phyloP scores from a whole-genome alignment of 2,888 invertebrate species.

The Operophtera brumata region DNA sequence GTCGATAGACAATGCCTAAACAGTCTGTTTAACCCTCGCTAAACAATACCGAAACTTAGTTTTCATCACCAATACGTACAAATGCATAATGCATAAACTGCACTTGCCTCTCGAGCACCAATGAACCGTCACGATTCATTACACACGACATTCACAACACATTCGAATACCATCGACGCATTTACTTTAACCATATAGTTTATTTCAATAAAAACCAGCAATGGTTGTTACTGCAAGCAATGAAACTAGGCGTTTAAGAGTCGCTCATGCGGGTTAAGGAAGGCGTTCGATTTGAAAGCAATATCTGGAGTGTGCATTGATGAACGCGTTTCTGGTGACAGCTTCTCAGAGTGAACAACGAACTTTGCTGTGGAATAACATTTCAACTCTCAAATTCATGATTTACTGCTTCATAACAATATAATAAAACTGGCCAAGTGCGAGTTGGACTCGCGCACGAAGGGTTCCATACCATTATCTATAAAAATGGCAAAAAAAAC shows the following conservation, averaged over 20 bases:
- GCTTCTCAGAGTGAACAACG: conserved; percentile 35
- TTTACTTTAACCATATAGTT: background rate
- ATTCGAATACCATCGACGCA: conserved; percentile 13
- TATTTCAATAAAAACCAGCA: conserved; percentile 2
- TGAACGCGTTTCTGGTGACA: conserved; percentile 67
- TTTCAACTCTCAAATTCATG: too few relatives aligned
- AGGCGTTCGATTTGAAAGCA: conserved; percentile 36
- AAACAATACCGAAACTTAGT: conserved; percentile 33
- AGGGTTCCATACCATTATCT: too few relatives aligned
- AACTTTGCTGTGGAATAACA: too few relatives aligned
- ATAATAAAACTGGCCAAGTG: too few relatives aligned
- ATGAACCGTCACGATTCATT: conserved; percentile 28
- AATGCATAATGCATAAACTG: conserved; percentile 35
- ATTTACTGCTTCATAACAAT: too few relatives aligned
- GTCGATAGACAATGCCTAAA: conserved; percentile 29
- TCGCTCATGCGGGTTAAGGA: conserved; percentile 15
- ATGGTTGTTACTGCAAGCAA: background rate
- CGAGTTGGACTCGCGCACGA: too few relatives aligned
- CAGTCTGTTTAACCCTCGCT: conserved; percentile 30
- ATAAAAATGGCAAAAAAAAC: too few relatives aligned
- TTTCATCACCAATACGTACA: conserved; percentile 23
- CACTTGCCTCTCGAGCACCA: conserved; percentile 26
- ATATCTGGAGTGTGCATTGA: conserved; percentile 71
- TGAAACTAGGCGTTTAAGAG: background rate
- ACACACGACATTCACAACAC: conserved; percentile 16